Evolutionary conservation across 2,888 invertebrate species (phyloP), one percentile per base, ranked within the genome.

Genomic region (Tromatobia lineatoria): DNA sequence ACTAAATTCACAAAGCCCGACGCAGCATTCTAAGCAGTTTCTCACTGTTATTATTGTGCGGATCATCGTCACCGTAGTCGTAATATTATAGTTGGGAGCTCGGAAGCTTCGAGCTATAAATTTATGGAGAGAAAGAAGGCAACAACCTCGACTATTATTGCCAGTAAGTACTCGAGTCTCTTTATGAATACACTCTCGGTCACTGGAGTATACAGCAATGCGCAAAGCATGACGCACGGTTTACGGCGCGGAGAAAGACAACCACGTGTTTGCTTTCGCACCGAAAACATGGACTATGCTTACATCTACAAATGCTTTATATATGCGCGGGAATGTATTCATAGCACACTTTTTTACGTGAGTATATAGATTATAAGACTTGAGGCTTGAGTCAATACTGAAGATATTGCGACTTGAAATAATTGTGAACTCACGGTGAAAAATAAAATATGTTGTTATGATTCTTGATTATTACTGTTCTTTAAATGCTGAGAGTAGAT

Each of bases 161-260:
- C 7, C 25, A 57, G 57, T 13, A 6, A 10, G 23, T 54, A 23
- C 54, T 10, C 20, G 20, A 23, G n/a, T 15, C 15, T 3, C 61
- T 38, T 38, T 2, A 29, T 18, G n/a, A 34, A 34, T 61, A 61
- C 13, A 20, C n/a, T 67, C 23, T 67, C 15, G 23, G 47, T 23
- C 38, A 59, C 7, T 47, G 23, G 20, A 67, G 25, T 38, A 57
- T 67, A 59, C 25, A 18, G 18, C 45, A 20, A 38, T 25, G 67
- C 54, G 20, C 67, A 47, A 42, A 57, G 18, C 54, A 42, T 76
- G 76, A 76, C 76, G 76, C 76, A 76, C 76, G 23, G 11, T 76
- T 52, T 66, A 15, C 23, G 20, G 8, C n/a, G 23, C 13, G 13
- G 15, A 15, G 29, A 42, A n/a, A 25, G 42, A 76, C 42, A 76